A percentile compares a stretch with the other conserved stretches of the same genome.
These are phyloP conservation scores for Cephalopachus bancanus DNA, from an alignment of 2,797 vertebrate genomes.

Conservation along the genomic window DNA sequence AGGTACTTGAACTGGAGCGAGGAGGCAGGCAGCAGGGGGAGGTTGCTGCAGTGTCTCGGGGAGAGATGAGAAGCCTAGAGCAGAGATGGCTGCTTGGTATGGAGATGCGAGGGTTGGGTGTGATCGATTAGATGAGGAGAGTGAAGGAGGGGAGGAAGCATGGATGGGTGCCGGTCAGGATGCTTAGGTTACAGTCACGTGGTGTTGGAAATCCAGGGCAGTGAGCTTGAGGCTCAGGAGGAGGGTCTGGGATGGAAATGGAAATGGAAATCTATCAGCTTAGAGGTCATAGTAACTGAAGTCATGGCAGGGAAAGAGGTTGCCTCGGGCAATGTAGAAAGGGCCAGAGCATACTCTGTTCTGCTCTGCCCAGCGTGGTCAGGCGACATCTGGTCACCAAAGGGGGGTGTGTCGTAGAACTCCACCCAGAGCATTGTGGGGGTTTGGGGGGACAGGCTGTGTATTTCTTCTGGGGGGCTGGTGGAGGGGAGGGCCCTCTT, in stretches of 20 bases:
- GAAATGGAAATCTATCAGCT: not conserved
- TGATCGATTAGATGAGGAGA: not conserved
- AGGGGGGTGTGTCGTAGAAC: not conserved
- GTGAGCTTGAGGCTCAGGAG: not conserved
- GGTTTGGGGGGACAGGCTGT: not conserved
- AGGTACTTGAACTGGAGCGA: not conserved
- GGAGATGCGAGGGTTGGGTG: not conserved
- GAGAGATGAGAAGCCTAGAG: not conserved
- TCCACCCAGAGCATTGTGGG: not conserved
- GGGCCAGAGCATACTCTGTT: not conserved
- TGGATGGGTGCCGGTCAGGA: too few species aligned
- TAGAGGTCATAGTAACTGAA: not conserved
- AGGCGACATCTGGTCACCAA: not conserved
- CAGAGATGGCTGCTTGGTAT: too few species aligned
- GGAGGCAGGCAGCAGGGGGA: not conserved
- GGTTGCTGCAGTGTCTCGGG: fast-evolving
- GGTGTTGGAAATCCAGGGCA: not conserved
- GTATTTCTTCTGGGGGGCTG: not conserved
- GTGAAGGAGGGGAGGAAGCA: not conserved
- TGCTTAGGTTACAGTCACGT: not conserved
- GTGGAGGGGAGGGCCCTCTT: not conserved
- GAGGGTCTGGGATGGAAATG: not conserved
- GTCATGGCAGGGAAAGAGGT: not conserved
- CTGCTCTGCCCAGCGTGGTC: not conserved
- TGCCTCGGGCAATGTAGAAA: not conserved